Conservation (phyloP, 2,113 vertebrate species). For the Syngnathoides biaculeatus region DNA sequence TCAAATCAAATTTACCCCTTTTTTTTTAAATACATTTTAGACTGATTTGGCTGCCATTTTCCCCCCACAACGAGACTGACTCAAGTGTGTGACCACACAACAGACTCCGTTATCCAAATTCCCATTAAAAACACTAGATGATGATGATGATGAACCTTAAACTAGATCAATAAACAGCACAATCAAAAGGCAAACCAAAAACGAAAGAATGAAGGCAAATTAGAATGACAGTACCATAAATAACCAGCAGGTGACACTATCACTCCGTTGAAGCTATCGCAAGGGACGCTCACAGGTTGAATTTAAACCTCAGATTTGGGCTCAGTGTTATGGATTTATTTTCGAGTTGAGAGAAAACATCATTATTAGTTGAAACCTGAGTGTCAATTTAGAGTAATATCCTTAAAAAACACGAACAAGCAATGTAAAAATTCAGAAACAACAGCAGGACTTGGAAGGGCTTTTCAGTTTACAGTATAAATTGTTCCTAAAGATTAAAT, state of each 20-base stretch:
- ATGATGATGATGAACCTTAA: neutral
- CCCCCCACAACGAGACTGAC: too few relatives aligned
- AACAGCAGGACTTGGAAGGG: too few relatives aligned
- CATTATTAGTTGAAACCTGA: neutral
- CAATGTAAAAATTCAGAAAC: too few relatives aligned
- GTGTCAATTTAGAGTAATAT: neutral
- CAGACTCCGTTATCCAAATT: too few relatives aligned
- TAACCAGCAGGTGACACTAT: neutral
- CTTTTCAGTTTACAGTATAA: too few relatives aligned
- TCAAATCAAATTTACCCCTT: too few relatives aligned
- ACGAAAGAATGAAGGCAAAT: neutral
- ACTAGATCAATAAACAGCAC: neutral
- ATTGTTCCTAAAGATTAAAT: too few relatives aligned
- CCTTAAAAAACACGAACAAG: too few relatives aligned
- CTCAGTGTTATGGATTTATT: neutral
- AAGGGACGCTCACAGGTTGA: too few relatives aligned
- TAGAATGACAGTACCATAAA: neutral
- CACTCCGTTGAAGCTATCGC: neutral
- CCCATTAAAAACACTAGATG: neutral
- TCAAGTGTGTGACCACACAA: too few relatives aligned
- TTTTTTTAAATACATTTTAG: too few relatives aligned
- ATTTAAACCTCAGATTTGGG: neutral
- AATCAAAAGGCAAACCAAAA: neutral
- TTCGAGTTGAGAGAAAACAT: neutral
- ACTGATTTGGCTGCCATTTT: too few relatives aligned